Conservation (phyloP, 2,888 invertebrate genomes). For the Lasioglossum figueresi region DNA sequence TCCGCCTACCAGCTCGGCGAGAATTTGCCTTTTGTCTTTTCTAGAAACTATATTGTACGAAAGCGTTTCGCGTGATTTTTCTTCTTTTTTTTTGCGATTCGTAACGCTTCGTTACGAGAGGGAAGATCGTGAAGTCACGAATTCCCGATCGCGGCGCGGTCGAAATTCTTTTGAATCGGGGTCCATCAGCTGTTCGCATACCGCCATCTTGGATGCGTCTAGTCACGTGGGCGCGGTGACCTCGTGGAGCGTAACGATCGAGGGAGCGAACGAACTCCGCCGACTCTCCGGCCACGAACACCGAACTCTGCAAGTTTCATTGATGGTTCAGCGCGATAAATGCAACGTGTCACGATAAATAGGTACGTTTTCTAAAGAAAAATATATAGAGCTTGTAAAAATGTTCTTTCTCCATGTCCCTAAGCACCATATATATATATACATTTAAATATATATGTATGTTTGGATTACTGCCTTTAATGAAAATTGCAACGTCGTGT, state of each 20-base stretch:
- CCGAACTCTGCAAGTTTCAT: slow-evolving; percentile 43
- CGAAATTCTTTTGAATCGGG: neutral
- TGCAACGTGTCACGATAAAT: slow-evolving; percentile 36
- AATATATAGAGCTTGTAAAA: slow-evolving; percentile 57
- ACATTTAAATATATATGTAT: neutral
- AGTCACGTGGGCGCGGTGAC: slow-evolving; percentile 30
- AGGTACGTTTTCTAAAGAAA: slow-evolving; percentile 53
- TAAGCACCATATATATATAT: slow-evolving; percentile 34
- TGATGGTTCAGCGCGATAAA: slow-evolving; percentile 39
- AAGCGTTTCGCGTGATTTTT: neutral
- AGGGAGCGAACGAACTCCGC: slow-evolving; percentile 38
- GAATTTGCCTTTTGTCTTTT: neutral
- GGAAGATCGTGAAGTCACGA: neutral
- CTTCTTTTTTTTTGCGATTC: slow-evolving; percentile 22
- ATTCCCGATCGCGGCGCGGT: neutral
- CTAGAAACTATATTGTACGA: slow-evolving; percentile 19
- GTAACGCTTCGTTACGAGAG: neutral
- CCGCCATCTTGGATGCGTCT: slow-evolving; percentile 28
- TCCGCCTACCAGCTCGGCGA: neutral
- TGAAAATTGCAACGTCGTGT: slow-evolving; percentile 37
- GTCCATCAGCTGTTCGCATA: slow-evolving; percentile 44
- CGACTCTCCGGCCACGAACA: neutral
- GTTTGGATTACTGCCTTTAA: slow-evolving; percentile 19
- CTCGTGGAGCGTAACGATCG: slow-evolving; percentile 33
- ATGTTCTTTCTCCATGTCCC: slow-evolving; percentile 38